Base-by-base conservation (phyloP, 2,888 invertebrate genomes). In the Zonitis immaculata region DNA sequence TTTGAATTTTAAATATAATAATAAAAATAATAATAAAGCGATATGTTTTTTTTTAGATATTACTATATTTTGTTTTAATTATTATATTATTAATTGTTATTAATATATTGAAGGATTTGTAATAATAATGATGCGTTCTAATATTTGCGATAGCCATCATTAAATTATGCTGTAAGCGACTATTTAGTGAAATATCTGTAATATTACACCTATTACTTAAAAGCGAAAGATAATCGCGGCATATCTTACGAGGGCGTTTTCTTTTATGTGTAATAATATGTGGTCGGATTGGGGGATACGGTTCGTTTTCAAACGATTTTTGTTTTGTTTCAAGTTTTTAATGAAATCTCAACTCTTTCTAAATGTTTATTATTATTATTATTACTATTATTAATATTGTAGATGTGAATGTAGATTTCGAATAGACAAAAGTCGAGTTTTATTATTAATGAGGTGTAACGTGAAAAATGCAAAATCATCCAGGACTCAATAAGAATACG, bases 101-200 rank as follows among this genome's bases (percentile, higher is more conserved):
- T n/a, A n/a, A n/a, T n/a, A n/a, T n/a, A n/a, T n/a, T n/a, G n/a
- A n/a, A n/a, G n/a, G n/a, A n/a, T n/a, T n/a, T n/a, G n/a, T n/a
- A n/a, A n/a, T n/a, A n/a, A n/a, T n/a, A n/a, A n/a, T n/a, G n/a
- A n/a, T n/a, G 52, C 57, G 60, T 59, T 63, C 60, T 60, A 62
- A 62, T 64, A 64, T 62, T 61, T 59, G 55, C 56, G 64, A 64
- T 64, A 60, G 59, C 50, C 54, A 64, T 63, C 63, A 51, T 57
- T 46, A 56, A 58, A 48, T 48, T 49, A 48, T 46, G 64, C 65
- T 63, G 52, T 52, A 28, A 59, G 65, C 63, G 39, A 57, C 59
- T 63, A 61, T 64, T 64, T 64, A 64, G 62, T 59, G 56, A 62
- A 63, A 65, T 65, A 62, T 65, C 63, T 60, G 64, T 65, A 64